Evolutionary conservation across 1,140 invertebrate species (phyloP).

Genomic region (Drosophila bocki): DNA sequence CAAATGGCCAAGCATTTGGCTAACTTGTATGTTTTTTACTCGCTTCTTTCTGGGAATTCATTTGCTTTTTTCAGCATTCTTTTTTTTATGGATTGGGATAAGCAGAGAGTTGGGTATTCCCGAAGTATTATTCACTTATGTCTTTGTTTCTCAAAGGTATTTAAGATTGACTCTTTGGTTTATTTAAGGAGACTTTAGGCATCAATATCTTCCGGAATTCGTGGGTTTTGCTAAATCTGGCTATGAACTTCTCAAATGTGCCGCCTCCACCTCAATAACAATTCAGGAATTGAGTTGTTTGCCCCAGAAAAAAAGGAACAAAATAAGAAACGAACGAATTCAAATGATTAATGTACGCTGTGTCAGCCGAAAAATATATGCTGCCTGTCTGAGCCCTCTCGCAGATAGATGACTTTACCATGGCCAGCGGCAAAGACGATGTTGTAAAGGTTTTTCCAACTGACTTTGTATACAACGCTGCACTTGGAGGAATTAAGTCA

Average conservation of each 20-base stretch:
- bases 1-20: slow-evolving; percentile 2
- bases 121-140: not conserved
- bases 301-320: slow-evolving; percentile 23
- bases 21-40: not conserved
- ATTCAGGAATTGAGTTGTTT: slow-evolving; percentile 73
- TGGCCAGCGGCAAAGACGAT: slow-evolving; percentile 33
- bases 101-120: no score
- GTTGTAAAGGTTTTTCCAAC: slow-evolving; percentile 21
- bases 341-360: slow-evolving; percentile 78
- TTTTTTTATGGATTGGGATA: not conserved
- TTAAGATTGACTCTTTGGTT: not conserved
- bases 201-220: not conserved
- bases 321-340: slow-evolving; percentile 32
- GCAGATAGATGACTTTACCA: slow-evolving; percentile 38
- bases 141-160: not conserved
- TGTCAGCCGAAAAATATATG: slow-evolving; percentile 77
- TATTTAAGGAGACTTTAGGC: not conserved
- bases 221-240: slow-evolving; percentile 19
- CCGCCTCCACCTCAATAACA: slow-evolving; percentile 16
- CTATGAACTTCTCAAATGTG: slow-evolving; percentile 6
- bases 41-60: slow-evolving; percentile 5
- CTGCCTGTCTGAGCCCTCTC: slow-evolving; percentile 53
- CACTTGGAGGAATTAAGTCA: not conserved
- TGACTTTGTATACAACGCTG: slow-evolving; percentile 5
- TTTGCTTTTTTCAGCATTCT: slow-evolving; percentile 2